Evolutionary conservation across 2,797 vertebrate species (phyloP), one percentile per base, ranked within the genome.

Genomic region (Pangasius sanitwongsei): DNA sequence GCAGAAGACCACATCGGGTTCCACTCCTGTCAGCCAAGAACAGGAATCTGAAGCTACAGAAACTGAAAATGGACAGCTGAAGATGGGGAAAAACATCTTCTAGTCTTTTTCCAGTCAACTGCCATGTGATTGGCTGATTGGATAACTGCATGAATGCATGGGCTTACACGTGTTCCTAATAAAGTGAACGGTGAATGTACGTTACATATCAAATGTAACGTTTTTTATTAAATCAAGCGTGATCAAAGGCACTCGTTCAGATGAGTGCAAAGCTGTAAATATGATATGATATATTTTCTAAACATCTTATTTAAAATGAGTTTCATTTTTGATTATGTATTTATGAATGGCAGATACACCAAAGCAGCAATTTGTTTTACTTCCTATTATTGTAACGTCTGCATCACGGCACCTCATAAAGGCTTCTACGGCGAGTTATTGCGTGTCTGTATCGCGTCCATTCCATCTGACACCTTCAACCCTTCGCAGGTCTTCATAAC

Each of bases 401-500:
- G 1, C 12, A 72, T 20, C 34, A 72, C 2, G 3, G 69, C 18
- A 5, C 16, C 13, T 78, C n/a, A 37, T 31, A 11, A 70, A 63
- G 50, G 18, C 37, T 87, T 78, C 41, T 80, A 67, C 37, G 25
- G 13, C 1, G 53, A n/a, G 55, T 44, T 69, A 23, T 12, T 44
- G 16, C 59, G 7, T 1, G 20, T 48, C 28, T 70, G 44, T 37
- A 8, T 13, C 12, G 34, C 59, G 15, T 85, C 88, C 28, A 48
- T 48, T 44, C 70, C n/a, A 23, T 90, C 86, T 0, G 83, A 61
- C 78, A 84, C 78, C 57, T 91, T 89, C 5, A 91, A 65, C 34
- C 86, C 94, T 81, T 91, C 81, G 48, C 96, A 96, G 77, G 91
- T 87, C 34, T 93, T 92, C 70, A 97, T 87, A 86, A 97, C 94